A percentile compares a stretch with the other conserved stretches of the same genome.
These are phyloP conservation scores for Sus scrofa DNA, from an alignment of 2,113 vertebrate species.

Conservation along the genomic window T2T-Sscrofa CM000826.6:35542501-35543000, in stretches of 20 bases:
- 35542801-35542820: not conserved
- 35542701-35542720: not conserved
- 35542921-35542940: not conserved
- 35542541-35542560: not conserved
- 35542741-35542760: not conserved
- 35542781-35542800: not conserved
- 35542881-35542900: not conserved
- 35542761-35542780: not conserved
- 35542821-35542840: not conserved
- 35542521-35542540: not conserved
- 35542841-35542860: not conserved
- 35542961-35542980: not conserved
- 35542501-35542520: not conserved
- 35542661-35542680: not conserved
- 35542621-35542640: not conserved
- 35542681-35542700: not conserved
- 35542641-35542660: not conserved
- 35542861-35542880: not conserved
- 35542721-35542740: not conserved
- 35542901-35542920: not conserved
- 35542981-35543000: no score
- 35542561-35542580: not conserved
- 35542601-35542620: not conserved
- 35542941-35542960: not conserved
- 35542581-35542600: not conserved